Percentiles rank a stretch among this genome's conserved stretches.
phyloP scores from a whole-genome alignment of 2,888 invertebrate species.

The Gibbula magus region DNA sequence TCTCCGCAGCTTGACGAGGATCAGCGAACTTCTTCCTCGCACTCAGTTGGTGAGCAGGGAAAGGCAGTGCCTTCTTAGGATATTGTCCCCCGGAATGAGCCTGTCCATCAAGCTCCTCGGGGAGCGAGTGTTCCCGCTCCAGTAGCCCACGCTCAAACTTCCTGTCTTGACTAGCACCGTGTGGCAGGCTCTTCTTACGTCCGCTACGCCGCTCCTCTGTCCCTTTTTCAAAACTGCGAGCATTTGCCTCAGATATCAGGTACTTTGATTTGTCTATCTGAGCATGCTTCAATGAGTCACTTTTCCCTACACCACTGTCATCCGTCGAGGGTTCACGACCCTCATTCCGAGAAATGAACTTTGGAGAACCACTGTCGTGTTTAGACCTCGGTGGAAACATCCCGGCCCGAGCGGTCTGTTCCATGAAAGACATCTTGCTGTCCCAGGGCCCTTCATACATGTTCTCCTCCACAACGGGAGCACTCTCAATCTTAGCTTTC shows the following conservation, averaged over 20 bases:
- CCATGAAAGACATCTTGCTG: slow-evolving; percentile 19
- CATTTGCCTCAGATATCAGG: slow-evolving; percentile 61
- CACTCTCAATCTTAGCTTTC: slow-evolving; percentile 67
- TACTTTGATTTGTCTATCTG: slow-evolving; percentile 68
- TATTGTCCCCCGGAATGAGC: slow-evolving; percentile 44
- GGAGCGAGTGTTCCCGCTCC: neutral
- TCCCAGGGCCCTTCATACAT: slow-evolving; percentile 24
- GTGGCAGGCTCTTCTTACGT: slow-evolving; percentile 39
- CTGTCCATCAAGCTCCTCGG: slow-evolving; percentile 18
- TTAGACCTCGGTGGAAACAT: slow-evolving; percentile 28
- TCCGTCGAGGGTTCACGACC: slow-evolving; percentile 35
- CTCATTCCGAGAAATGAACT: slow-evolving; percentile 44
- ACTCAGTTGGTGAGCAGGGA: slow-evolving; percentile 59
- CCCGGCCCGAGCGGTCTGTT: neutral
- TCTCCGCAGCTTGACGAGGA: slow-evolving; percentile 46
- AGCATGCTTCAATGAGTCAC: slow-evolving; percentile 63
- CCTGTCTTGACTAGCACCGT: slow-evolving; percentile 16
- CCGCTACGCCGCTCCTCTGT: slow-evolving; percentile 50
- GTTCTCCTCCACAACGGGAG: slow-evolving; percentile 54
- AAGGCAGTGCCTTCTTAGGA: slow-evolving; percentile 65
- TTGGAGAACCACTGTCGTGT: slow-evolving; percentile 44
- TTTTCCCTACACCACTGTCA: slow-evolving; percentile 61
- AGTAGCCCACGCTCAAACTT: slow-evolving; percentile 11
- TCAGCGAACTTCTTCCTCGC: slow-evolving; percentile 51
- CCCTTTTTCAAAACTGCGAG: slow-evolving; percentile 54